phyloP scores from a whole-genome alignment of 1,140 invertebrate species.

The Drosophila takahashii region DNA sequence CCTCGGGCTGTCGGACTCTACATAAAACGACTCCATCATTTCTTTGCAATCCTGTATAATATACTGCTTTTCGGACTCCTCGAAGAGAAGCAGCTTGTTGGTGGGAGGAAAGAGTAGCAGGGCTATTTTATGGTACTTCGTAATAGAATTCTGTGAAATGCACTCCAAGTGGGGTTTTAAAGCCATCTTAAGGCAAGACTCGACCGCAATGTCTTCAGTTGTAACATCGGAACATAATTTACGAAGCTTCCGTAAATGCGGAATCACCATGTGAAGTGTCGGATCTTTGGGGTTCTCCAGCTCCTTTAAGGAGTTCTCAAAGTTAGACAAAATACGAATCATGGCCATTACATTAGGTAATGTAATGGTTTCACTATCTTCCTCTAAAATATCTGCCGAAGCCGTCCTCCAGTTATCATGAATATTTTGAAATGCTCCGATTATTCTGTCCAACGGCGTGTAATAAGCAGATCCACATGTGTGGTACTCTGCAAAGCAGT shows the following conservation, averaged over 20 bases:
- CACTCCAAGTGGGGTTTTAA: background rate
- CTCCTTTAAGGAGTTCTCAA: background rate
- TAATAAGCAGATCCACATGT: background rate
- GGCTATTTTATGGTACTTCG: constrained; percentile 1
- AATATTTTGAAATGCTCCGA: background rate
- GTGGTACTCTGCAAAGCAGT: background rate
- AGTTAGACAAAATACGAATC: background rate
- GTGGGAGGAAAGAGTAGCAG: background rate
- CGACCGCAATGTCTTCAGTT: background rate
- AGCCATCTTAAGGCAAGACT: background rate
- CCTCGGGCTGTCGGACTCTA: background rate
- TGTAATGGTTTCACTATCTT: background rate
- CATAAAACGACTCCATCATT: background rate
- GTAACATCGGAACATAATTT: background rate
- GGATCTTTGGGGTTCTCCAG: background rate
- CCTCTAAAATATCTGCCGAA: background rate
- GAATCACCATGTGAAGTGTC: constrained; percentile 1
- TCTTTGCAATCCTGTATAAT: background rate
- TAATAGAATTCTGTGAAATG: background rate
- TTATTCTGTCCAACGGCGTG: constrained; percentile 1
- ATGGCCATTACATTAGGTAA: background rate
- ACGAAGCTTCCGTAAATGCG: background rate
- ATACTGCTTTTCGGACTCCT: background rate
- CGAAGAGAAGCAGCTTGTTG: background rate
- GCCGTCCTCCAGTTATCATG: background rate